phyloP scores from a whole-genome alignment of 1,140 invertebrate genomes.

The Achroia grisella region DNA sequence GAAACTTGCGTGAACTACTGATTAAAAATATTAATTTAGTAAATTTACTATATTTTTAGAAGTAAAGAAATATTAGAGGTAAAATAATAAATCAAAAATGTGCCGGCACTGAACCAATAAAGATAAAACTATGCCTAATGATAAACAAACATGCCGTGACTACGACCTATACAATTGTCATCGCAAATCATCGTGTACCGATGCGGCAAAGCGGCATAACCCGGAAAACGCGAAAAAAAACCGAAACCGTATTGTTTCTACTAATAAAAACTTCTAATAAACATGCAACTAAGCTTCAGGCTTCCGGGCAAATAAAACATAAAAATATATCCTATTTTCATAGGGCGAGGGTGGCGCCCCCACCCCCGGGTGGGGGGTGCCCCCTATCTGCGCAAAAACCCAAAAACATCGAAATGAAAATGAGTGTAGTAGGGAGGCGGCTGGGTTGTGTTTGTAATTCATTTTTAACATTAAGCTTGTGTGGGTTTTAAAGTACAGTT shows the following conservation, averaged over 20 bases:
- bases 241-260: slow-evolving; percentile 52
- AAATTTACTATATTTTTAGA: too few species aligned
- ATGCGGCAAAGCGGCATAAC: slow-evolving; percentile 13
- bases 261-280: slow-evolving; percentile 72
- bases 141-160: slow-evolving; percentile 57
- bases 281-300: slow-evolving; percentile 70
- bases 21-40: too few species aligned
- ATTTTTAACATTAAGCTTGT: slow-evolving; percentile 72
- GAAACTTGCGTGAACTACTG: too few species aligned
- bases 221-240: slow-evolving; percentile 36
- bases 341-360: slow-evolving; percentile 47
- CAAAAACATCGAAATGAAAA: slow-evolving; percentile 73
- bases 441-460: slow-evolving; percentile 68
- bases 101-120: background rate
- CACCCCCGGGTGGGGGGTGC: slow-evolving; percentile 19
- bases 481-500: slow-evolving; percentile 72
- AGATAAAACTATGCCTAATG: slow-evolving; percentile 21
- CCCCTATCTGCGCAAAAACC: slow-evolving; percentile 68
- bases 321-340: slow-evolving; percentile 74
- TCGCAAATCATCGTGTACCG: slow-evolving; percentile 39
- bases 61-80: too few species aligned
- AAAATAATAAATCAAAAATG: too few species aligned
- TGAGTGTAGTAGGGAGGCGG: slow-evolving; percentile 60
- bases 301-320: slow-evolving; percentile 72
- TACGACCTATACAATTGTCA: slow-evolving; percentile 30